These are phyloP conservation scores for Heterodera carotae DNA, from an alignment of 1,140 invertebrate species.

Conservation along the genomic window DNA sequence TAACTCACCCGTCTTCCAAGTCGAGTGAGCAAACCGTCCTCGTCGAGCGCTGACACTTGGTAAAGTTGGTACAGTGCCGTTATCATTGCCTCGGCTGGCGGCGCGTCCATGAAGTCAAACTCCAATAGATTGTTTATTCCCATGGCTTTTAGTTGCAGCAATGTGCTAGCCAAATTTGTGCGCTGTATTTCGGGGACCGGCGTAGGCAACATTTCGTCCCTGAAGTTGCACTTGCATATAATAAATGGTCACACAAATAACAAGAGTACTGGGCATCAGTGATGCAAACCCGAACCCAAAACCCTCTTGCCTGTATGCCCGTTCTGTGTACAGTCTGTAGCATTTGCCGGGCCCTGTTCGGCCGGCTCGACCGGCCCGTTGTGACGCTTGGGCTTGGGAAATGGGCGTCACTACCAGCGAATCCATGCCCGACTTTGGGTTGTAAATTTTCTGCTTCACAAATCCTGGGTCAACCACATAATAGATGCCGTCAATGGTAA, in stretches of 20 bases:
- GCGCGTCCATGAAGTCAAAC: conserved; percentile 99
- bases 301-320: conserved; percentile 79
- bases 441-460: conserved; percentile 98
- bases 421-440: conserved; percentile 99
- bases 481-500: conserved; percentile 98
- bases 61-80: conserved; percentile 96
- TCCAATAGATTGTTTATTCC: conserved; percentile 99
- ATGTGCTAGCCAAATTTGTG: conserved; percentile 93
- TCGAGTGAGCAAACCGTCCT: conserved; percentile 89
- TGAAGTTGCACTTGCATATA: conserved; percentile 31
- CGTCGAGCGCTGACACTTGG: conserved; percentile 92
- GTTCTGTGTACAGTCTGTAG: conserved; percentile 95
- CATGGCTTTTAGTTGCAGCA: conserved; percentile 95
- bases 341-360: conserved; percentile 95
- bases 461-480: conserved; percentile 99
- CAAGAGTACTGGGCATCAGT: neutral
- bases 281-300: no score
- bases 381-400: conserved; percentile 96
- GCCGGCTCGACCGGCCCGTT: conserved; percentile 90
- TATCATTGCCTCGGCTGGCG: conserved; percentile 90
- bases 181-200: conserved; percentile 99
- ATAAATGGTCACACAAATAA: conserved; percentile 6
- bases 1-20: conserved; percentile 82
- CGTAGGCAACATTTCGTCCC: conserved; percentile 95
- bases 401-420: conserved; percentile 97